Evolutionary conservation across 1,140 invertebrate genomes (phyloP).

Genomic region (Brachionus rotundiformis): DNA sequence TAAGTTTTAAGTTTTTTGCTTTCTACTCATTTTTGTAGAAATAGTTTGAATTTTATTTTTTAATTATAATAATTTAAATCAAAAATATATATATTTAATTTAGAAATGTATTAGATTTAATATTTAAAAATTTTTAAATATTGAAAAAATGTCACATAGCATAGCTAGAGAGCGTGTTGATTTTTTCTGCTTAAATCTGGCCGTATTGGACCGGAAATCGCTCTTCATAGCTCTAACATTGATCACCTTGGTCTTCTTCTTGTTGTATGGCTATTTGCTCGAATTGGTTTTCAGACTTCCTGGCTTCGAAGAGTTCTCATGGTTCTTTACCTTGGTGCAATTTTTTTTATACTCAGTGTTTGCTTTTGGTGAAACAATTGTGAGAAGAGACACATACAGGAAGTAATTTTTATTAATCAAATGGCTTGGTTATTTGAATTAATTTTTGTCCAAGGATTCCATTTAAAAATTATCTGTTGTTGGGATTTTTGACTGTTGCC

Average conservation of each 20-base stretch:
- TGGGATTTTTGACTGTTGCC: conserved; percentile 24
- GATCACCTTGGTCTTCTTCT: conserved; percentile 32
- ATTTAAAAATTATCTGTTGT: conserved; percentile 1
- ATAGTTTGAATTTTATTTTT: neutral
- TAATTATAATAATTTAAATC: neutral
- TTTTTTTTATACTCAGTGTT: conserved; percentile 82
- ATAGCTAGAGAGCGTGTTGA: neutral
- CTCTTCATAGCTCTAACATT: conserved; percentile 19
- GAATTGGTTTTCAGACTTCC: conserved; percentile 86
- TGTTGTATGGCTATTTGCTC: conserved; percentile 59
- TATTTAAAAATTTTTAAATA: neutral
- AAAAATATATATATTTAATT: neutral
- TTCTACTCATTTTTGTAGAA: neutral
- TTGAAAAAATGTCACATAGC: neutral
- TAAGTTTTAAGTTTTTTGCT: neutral
- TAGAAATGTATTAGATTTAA: neutral
- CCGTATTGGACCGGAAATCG: neutral
- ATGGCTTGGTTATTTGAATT: neutral
- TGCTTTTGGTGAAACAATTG: conserved; percentile 74
- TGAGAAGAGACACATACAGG: conserved; percentile 70
- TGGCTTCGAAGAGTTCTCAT: conserved; percentile 83
- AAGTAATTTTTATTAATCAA: conserved; percentile 67
- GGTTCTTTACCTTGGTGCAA: conserved; percentile 88
- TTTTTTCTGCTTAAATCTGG: conserved; percentile 38
- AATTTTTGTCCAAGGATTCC: neutral